Conservation (phyloP, 2,888 invertebrate species). For the Lysandra bellargus region DNA sequence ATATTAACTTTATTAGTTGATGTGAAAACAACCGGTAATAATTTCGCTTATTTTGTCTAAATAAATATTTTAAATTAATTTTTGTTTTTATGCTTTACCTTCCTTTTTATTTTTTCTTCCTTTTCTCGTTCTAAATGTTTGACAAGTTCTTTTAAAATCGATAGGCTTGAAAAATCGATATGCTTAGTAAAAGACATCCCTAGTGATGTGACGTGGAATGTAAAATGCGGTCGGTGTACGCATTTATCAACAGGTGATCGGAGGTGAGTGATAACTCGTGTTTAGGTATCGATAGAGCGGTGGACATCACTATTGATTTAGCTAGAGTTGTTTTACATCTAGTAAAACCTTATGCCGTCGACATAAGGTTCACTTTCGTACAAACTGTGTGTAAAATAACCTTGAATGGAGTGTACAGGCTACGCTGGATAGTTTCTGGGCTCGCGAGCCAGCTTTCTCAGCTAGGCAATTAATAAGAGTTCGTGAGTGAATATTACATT, state of each 20-base stretch:
- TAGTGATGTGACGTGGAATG: slow-evolving; percentile 22
- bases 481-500: not conserved
- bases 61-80: not conserved
- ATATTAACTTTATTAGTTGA: not conserved
- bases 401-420: not conserved
- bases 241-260: slow-evolving; percentile 25
- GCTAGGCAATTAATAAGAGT: not conserved
- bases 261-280: slow-evolving; percentile 18
- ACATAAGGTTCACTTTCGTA: not conserved
- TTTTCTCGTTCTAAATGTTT: not conserved
- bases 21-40: not conserved
- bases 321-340: not conserved
- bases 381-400: not conserved
- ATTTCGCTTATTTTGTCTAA: not conserved
- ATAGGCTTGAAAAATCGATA: not conserved
- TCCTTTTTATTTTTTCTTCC: not conserved
- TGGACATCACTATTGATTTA: not conserved
- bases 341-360: not conserved
- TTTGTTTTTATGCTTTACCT: slow-evolving; percentile 8
- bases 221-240: slow-evolving; percentile 20
- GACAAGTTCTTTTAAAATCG: not conserved
- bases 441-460: slow-evolving; percentile 7
- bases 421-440: not conserved
- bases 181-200: slow-evolving; percentile 5
- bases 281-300: not conserved